phyloP scores from a whole-genome alignment of 64 coral and sea anemone species.

The Trachythela sp. region DNA sequence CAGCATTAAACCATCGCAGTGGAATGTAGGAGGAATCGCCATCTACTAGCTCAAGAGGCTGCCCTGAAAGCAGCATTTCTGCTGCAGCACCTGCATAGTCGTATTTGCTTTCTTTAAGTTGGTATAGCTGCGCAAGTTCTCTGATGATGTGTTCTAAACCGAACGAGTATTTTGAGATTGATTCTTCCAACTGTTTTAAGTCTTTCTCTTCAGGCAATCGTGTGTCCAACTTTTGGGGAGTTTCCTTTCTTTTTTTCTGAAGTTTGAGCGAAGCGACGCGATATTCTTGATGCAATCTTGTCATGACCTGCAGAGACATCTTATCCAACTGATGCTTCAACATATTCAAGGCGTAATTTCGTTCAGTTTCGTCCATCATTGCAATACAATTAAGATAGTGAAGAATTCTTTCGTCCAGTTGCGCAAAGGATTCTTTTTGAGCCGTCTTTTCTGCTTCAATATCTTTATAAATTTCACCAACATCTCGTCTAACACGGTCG shows the following conservation, averaged over 20 bases:
- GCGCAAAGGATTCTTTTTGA: too few species aligned
- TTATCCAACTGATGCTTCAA: neutral
- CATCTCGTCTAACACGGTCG: too few species aligned
- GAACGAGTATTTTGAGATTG: neutral
- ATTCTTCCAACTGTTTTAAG: neutral
- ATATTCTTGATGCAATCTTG: neutral
- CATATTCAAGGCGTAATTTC: neutral
- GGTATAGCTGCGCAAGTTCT: neutral
- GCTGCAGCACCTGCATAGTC: neutral
- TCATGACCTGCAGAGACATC: neutral
- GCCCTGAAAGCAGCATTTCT: neutral
- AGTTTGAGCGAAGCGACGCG: too few species aligned
- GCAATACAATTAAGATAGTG: neutral
- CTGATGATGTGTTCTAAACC: neutral
- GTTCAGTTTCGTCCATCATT: neutral
- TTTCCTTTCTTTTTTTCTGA: too few species aligned
- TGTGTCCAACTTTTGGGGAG: neutral
- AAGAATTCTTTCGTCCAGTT: too few species aligned
- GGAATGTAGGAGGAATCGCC: neutral
- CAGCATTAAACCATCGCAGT: neutral
- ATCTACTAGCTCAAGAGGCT: neutral
- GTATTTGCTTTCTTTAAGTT: neutral
- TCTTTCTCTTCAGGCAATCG: neutral
- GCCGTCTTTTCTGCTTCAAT: neutral
- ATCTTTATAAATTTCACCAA: too few species aligned